Conservation (phyloP, 2,797 vertebrate species). For the Apogon hyalosoma region DNA sequence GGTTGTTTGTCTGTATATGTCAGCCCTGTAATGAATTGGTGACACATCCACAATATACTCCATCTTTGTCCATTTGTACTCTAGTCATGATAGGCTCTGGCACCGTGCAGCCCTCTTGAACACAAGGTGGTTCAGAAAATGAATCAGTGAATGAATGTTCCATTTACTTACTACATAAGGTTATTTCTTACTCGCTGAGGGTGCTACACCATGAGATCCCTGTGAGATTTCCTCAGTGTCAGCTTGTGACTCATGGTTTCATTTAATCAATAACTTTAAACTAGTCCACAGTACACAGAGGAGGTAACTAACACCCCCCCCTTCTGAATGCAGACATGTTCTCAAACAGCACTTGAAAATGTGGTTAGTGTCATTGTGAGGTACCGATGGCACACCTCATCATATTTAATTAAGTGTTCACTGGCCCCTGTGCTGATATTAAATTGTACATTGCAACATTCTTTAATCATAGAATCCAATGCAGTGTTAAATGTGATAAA, state of each 20-base stretch:
- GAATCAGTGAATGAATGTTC: not conserved
- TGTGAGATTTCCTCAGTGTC: not conserved
- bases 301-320: no score
- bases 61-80: no score
- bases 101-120: no score
- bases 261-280: no score
- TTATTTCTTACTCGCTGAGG: slow-evolving; percentile 30
- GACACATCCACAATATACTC: no score
- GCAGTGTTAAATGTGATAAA: not conserved
- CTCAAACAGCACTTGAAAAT: no score
- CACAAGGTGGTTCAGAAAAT: no score
- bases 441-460: not conserved
- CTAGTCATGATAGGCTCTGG: no score
- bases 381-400: not conserved
- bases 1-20: no score
- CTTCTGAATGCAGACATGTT: no score
- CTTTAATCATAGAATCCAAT: not conserved
- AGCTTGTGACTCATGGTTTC: not conserved
- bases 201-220: slow-evolving; percentile 4
- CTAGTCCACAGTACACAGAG: no score
- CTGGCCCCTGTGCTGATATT: not conserved
- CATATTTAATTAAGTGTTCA: not conserved
- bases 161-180: slow-evolving; percentile 27
- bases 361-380: not conserved
- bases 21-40: no score